Evolutionary conservation across 2,113 vertebrate species (phyloP), one percentile per base, ranked within the genome.

Genomic region (Clupea harengus): DNA sequence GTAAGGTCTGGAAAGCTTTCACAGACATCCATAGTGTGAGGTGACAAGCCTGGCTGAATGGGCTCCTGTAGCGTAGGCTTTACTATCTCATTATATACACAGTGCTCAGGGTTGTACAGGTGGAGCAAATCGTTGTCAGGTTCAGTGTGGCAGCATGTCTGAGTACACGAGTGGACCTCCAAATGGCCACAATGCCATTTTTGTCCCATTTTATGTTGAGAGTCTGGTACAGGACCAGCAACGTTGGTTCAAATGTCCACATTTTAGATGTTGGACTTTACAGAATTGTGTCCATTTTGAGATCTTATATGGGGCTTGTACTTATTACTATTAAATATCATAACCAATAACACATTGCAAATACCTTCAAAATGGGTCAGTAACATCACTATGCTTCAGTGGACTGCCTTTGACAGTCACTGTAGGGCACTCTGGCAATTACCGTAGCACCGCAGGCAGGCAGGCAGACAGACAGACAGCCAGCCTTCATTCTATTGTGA

Each of bases 371-470:
- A 60, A 20, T 60, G 54, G 54, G 18, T 22, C 11, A 11, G 13
- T 32, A 9, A 32, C 72, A 78, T 78, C 39, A 78, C 28, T 5
- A 17, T 39, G 25, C 72, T 15, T 78, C 72, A 15, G 72, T 13
- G 39, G 28, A 78, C 28, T 17, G 10, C 32, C 11, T 78, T 32
- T 39, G 28, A 39, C 11, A 78, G 28, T 32, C 72, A 67, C 64
- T 67, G 64, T 67, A 11, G 64, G 64, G 39, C 39, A 78, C 32
- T 39, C 72, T 78, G 72, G 72, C 72, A 78, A 39, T 78, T 78
- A 39, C 25, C 15, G 72, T 78, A 32, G 72, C 72, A 44, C 67
- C 25, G 67, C 67, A 39, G 64, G 39, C 39, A 9, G 9, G 72
- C 72, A 78, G 28, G 13, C 72, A n/a, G 18, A 60, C 54, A 60